These are phyloP conservation scores for Enteromius radiatus DNA, from an alignment of 2,797 vertebrate genomes.

Conservation along the genomic window DNA sequence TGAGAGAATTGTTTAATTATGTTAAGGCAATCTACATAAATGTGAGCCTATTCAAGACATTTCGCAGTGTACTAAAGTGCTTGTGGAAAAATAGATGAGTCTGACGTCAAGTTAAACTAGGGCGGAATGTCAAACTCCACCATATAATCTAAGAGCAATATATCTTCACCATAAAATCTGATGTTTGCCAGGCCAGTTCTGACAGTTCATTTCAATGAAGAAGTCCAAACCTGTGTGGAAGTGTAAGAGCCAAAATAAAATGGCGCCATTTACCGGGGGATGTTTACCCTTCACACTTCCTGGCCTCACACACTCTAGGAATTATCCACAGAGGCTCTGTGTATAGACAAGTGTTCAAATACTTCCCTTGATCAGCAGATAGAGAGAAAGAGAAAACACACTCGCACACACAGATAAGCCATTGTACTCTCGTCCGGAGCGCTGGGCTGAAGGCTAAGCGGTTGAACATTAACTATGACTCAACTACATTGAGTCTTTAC, in stretches of 20 bases:
- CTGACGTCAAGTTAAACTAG: background rate
- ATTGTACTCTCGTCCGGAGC: constrained; percentile 58
- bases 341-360: constrained; percentile 73
- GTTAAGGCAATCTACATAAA: background rate
- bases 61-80: background rate
- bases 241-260: constrained; percentile 53
- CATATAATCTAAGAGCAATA: constrained; percentile 5
- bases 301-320: constrained; percentile 56
- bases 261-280: constrained; percentile 44
- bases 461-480: constrained; percentile 61
- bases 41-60: background rate
- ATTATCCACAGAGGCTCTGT: constrained; percentile 61
- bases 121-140: constrained; percentile 15
- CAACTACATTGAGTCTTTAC: constrained; percentile 4
- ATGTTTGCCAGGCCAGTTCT: constrained; percentile 11
- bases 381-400: constrained; percentile 62
- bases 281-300: constrained; percentile 57
- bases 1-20: background rate
- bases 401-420: constrained; percentile 58
- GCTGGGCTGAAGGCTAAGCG: constrained; percentile 43
- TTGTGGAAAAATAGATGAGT: background rate
- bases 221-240: constrained; percentile 30
- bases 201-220: constrained; percentile 1
- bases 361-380: constrained; percentile 75
- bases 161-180: constrained; percentile 20